A percentile compares a stretch with the other conserved stretches of the same genome.
These are phyloP conservation scores for Aspidiotus destructor DNA, from an alignment of 2,888 invertebrate species.

Conservation along the genomic window DNA sequence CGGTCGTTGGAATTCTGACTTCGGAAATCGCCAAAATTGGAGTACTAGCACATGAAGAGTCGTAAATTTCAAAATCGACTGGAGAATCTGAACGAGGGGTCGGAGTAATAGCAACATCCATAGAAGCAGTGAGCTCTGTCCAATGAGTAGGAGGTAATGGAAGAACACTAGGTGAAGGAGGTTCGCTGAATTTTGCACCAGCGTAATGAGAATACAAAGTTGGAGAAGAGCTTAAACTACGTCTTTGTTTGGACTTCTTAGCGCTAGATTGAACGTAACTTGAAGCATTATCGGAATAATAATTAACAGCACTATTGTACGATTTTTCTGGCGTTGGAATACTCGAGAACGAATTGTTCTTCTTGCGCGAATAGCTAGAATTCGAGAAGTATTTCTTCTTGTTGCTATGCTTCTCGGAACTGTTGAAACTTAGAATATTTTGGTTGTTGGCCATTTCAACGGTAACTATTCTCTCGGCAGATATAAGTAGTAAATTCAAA, in stretches of 20 bases:
- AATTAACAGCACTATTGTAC: conserved; percentile 13
- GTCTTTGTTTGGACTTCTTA: conserved; percentile 21
- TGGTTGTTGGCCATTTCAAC: conserved; percentile 17
- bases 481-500: background rate
- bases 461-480: conserved; percentile 10
- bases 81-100: conserved; percentile 21
- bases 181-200: conserved; percentile 29
- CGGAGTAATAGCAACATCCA: background rate
- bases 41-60: conserved; percentile 14
- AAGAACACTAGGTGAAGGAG: conserved; percentile 24
- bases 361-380: conserved; percentile 15
- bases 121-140: conserved; percentile 1
- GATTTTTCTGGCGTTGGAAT: conserved; percentile 2
- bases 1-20: background rate
- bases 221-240: conserved; percentile 27
- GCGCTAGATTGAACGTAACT: conserved; percentile 7
- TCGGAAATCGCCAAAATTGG: conserved; percentile 8
- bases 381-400: conserved; percentile 6
- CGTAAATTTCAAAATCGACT: conserved; percentile 11
- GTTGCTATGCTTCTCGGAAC: conserved; percentile 18
- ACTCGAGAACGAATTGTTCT: conserved; percentile 21
- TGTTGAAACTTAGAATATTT: conserved; percentile 14
- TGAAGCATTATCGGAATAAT: conserved; percentile 23
- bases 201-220: conserved; percentile 24
- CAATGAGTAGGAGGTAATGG: conserved; percentile 24